Percentiles rank a stretch among this genome's conserved stretches.
phyloP scores from a whole-genome alignment of 1,140 invertebrate genomes.

The Zeugodacus cucurbitae region DNA sequence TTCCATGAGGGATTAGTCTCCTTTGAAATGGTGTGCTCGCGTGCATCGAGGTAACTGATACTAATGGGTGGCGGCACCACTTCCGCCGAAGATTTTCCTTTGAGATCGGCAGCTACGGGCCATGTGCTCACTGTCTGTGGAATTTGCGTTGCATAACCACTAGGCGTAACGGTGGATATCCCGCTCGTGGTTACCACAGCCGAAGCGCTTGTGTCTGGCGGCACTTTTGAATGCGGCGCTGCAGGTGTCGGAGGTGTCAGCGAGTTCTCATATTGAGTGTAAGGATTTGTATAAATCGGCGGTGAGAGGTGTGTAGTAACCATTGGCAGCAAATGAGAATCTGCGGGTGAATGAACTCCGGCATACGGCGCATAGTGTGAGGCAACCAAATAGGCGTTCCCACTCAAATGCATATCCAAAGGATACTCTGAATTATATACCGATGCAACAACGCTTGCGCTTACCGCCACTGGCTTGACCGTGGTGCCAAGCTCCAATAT shows the following conservation, averaged over 20 bases:
- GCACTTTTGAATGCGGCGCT: constrained; percentile 33
- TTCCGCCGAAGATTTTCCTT: constrained; percentile 43
- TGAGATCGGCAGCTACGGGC: constrained; percentile 44
- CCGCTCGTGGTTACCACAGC: neutral
- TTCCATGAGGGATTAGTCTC: constrained; percentile 69
- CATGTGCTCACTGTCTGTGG: constrained; percentile 60
- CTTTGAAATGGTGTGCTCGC: constrained; percentile 63
- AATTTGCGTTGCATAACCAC: constrained; percentile 46
- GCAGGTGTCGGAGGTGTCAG: neutral
- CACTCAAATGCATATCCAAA: constrained; percentile 44
- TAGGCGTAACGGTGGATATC: neutral
- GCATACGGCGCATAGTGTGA: neutral
- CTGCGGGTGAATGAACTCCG: neutral
- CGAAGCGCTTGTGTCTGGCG: neutral
- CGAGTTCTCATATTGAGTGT: constrained; percentile 5
- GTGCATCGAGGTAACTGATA: constrained; percentile 51
- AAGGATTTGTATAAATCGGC: constrained; percentile 10
- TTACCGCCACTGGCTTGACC: constrained; percentile 38
- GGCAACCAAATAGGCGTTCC: neutral
- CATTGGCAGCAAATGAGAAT: constrained; percentile 22
- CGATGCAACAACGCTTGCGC: constrained; percentile 27
- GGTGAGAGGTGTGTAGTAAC: constrained; percentile 34
- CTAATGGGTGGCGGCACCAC: constrained; percentile 60
- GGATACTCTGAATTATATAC: constrained; percentile 40
- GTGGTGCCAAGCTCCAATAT: constrained; percentile 54